These are phyloP conservation scores for Uria lomvia DNA, from an alignment of 2,113 vertebrate species.

Conservation along the genomic window DNA sequence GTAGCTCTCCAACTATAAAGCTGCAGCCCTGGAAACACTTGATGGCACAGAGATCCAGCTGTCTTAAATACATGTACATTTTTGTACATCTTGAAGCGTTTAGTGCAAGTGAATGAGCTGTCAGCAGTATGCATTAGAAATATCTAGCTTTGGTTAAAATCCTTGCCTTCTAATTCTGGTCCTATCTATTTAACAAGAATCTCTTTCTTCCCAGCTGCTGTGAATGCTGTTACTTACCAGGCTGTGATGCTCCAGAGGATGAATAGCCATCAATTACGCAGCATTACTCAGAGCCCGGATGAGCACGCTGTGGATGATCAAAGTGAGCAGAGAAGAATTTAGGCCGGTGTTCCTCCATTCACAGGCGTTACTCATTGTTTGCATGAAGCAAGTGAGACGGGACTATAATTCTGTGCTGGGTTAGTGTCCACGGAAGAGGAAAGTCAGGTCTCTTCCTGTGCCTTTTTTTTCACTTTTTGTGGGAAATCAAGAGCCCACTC, in stretches of 20 bases:
- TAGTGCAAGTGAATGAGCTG: not conserved
- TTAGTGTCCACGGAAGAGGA: not conserved
- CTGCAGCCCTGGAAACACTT: not conserved
- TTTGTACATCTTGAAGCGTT: not conserved
- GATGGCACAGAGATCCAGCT: not conserved
- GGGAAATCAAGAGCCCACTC: not conserved
- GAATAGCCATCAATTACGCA: not conserved
- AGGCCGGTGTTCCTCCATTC: not conserved
- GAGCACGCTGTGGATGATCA: not conserved
- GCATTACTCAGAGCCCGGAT: not conserved
- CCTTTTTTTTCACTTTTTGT: not conserved
- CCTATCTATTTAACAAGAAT: not conserved
- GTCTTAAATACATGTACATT: not conserved
- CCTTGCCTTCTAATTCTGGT: not conserved
- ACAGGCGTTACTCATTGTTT: not conserved
- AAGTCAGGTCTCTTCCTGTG: not conserved
- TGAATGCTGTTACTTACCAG: not conserved
- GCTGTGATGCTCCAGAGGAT: not conserved
- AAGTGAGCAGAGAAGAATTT: not conserved
- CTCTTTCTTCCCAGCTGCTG: not conserved
- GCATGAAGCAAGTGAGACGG: not conserved
- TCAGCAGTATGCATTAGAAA: not conserved
- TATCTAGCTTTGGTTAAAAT: not conserved
- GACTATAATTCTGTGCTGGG: not conserved
- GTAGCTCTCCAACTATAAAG: not conserved